phyloP scores from a whole-genome alignment of 2,113 vertebrate genomes.

The Heterocephalus glaber region DNA sequence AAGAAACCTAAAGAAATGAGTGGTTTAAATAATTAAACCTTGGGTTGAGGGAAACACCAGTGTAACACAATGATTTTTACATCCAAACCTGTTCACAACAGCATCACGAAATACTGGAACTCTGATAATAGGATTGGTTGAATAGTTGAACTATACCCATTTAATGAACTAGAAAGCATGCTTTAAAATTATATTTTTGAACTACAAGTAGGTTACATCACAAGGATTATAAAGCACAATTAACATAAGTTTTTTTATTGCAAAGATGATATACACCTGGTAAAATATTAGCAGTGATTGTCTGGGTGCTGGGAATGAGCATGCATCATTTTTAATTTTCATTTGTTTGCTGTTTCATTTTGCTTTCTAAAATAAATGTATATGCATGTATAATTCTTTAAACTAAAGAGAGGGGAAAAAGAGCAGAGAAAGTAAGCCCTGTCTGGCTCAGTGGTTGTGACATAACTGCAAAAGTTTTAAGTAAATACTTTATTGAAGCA shows the following conservation, averaged over 20 bases:
- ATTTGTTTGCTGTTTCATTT: not conserved
- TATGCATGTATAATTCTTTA: not conserved
- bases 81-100: not conserved
- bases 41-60: not conserved
- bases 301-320: not conserved
- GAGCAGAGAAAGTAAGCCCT: not conserved
- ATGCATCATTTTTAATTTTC: not conserved
- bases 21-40: slow-evolving; percentile 24
- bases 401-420: not conserved
- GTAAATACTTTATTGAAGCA: slow-evolving; percentile 3
- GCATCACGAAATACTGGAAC: not conserved
- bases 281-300: not conserved
- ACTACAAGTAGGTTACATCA: not conserved
- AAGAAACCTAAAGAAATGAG: slow-evolving; percentile 20
- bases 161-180: not conserved
- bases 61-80: not conserved
- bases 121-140: not conserved
- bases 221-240: slow-evolving; percentile 13
- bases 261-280: not conserved
- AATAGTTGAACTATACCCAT: not conserved
- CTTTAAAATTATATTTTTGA: slow-evolving; percentile 32
- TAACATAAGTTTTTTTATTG: not conserved
- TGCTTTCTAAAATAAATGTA: not conserved
- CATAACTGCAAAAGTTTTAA: not conserved
- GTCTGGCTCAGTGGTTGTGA: not conserved